Conservation (phyloP, 2,113 vertebrate species). For the Nyctibius bracteatus region DNA sequence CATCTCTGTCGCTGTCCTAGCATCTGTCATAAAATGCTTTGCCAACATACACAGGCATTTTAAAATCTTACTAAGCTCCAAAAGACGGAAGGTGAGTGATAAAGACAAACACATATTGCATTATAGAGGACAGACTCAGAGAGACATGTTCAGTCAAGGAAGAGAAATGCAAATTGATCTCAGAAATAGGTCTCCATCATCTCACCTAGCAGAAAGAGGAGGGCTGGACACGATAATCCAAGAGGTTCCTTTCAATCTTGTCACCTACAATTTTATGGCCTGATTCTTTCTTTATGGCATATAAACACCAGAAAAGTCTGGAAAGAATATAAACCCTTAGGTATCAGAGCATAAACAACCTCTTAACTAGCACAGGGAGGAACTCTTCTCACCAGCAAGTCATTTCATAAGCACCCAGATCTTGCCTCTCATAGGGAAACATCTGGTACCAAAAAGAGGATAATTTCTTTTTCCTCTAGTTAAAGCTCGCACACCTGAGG, state of each 20-base stretch:
- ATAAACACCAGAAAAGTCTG: neutral
- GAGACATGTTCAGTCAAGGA: neutral
- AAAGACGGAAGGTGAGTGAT: neutral
- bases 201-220: neutral
- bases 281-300: neutral
- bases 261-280: neutral
- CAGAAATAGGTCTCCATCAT: neutral
- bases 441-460: constrained; percentile 2
- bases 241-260: neutral
- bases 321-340: neutral
- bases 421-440: constrained; percentile 21
- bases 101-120: neutral
- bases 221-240: neutral
- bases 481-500: constrained; percentile 18
- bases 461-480: constrained; percentile 32
- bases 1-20: neutral
- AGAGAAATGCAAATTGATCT: neutral
- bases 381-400: neutral
- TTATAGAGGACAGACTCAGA: neutral
- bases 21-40: neutral
- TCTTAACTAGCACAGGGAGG: neutral
- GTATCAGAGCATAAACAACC: constrained; percentile 31
- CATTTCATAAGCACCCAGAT: neutral
- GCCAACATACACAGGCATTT: neutral
- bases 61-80: neutral